Conservation (phyloP, 2,888 invertebrate species). For the Chrysolina haemoptera region DNA sequence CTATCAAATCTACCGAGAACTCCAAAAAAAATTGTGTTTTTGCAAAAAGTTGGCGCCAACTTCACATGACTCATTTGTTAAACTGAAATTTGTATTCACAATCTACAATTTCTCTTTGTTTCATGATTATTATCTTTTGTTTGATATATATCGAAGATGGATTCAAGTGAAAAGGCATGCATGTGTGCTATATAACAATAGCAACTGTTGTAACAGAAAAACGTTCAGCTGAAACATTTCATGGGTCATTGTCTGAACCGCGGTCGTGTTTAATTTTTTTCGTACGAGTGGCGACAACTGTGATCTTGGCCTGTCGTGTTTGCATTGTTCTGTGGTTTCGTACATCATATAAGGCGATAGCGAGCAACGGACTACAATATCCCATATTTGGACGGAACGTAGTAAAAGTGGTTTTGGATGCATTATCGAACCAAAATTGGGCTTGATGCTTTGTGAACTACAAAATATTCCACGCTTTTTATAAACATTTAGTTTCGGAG, state of each 20-base stretch:
- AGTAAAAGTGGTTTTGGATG: slow-evolving; percentile 17
- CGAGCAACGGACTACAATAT: slow-evolving; percentile 18
- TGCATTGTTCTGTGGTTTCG: slow-evolving; percentile 28
- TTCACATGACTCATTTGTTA: no score
- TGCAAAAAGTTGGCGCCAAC: no score
- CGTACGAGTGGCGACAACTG: slow-evolving; percentile 14
- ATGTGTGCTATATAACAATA: no score
- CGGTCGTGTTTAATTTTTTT: slow-evolving; percentile 15
- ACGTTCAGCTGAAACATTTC: slow-evolving; percentile 3
- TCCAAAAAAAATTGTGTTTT: no score
- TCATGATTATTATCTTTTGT: no score
- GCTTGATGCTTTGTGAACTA: background rate
- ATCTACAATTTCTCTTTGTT: no score
- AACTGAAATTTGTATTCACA: no score
- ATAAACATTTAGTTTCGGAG: background rate
- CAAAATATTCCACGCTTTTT: background rate
- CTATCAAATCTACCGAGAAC: no score
- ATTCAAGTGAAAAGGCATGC: no score
- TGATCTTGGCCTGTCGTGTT: slow-evolving; percentile 24
- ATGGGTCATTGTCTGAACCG: slow-evolving; percentile 10
- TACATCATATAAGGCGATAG: slow-evolving; percentile 22
- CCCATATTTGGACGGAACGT: slow-evolving; percentile 24
- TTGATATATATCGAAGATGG: no score
- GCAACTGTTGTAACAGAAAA: background rate
- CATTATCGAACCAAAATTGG: background rate